These are phyloP conservation scores for Troides oblongomaculatus DNA, from an alignment of 2,888 invertebrate species.

Conservation along the genomic window DNA sequence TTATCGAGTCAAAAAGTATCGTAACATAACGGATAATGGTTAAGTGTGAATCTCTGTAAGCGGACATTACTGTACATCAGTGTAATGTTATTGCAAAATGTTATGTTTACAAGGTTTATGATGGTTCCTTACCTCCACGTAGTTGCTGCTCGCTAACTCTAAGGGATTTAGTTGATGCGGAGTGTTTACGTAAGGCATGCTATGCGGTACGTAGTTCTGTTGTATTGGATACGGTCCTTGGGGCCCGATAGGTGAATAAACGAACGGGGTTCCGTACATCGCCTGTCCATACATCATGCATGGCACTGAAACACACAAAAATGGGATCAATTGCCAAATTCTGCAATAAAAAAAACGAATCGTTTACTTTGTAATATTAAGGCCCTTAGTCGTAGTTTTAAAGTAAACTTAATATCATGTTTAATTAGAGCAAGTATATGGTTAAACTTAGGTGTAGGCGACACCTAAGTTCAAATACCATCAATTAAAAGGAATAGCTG, in stretches of 20 bases:
- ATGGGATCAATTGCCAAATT: too few species aligned
- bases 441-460: too few species aligned
- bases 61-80: neutral
- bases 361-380: too few species aligned
- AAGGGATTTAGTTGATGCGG: slow-evolving; percentile 38
- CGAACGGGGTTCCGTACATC: slow-evolving; percentile 73
- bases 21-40: neutral
- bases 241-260: slow-evolving; percentile 78
- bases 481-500: too few species aligned
- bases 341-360: too few species aligned
- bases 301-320: slow-evolving; percentile 72
- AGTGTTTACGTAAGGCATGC: slow-evolving; percentile 35
- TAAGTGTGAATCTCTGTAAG: neutral
- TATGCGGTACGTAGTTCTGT: slow-evolving; percentile 37
- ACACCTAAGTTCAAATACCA: too few species aligned
- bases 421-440: too few species aligned
- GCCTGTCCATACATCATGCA: slow-evolving; percentile 80
- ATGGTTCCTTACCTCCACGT: slow-evolving; percentile 50
- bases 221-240: slow-evolving; percentile 42
- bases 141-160: slow-evolving; percentile 45
- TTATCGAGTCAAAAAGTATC: neutral
- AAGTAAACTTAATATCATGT: too few species aligned
- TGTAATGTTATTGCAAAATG: too few species aligned
- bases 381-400: too few species aligned
- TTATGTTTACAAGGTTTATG: too few species aligned